Evolutionary conservation across 2,888 invertebrate species (phyloP).

Genomic region (Osmoderma eremita): DNA sequence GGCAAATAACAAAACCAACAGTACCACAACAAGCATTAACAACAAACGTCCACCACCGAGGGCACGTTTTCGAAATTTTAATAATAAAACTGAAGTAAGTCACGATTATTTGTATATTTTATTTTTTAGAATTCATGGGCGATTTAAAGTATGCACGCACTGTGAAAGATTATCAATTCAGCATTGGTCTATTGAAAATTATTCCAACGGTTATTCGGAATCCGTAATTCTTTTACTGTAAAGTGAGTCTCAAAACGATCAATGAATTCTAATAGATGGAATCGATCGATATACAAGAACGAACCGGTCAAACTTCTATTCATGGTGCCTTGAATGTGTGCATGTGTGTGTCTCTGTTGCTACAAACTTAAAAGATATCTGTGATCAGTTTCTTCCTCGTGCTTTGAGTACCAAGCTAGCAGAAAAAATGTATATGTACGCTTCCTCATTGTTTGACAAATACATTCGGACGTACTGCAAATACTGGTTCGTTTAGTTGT

Average conservation of each 20-base stretch:
- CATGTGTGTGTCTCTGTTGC: constrained; percentile 4
- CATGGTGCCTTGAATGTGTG: constrained; percentile 26
- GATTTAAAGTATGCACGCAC: background rate
- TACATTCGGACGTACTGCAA: no score
- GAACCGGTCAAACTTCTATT: constrained; percentile 51
- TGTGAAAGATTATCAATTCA: constrained; percentile 10
- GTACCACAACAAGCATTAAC: constrained; percentile 4
- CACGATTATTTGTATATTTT: background rate
- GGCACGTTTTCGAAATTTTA: constrained; percentile 47
- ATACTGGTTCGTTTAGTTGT: no score
- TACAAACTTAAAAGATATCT: constrained; percentile 11
- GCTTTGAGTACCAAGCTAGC: constrained; percentile 8
- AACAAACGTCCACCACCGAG: constrained; percentile 48
- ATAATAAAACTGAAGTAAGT: constrained; percentile 48
- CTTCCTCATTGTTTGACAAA: constrained; percentile 10
- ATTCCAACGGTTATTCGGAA: constrained; percentile 33
- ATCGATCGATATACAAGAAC: constrained; percentile 40
- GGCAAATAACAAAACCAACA: constrained; percentile 35
- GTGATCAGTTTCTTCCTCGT: constrained; percentile 31
- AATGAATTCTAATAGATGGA: constrained; percentile 40
- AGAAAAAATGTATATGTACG: constrained; percentile 8
- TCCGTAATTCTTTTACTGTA: constrained; percentile 34
- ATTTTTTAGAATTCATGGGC: background rate
- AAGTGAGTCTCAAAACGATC: constrained; percentile 34
- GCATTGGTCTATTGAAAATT: constrained; percentile 20